phyloP scores from a whole-genome alignment of 92 coral and sea anemone species.

The Heliopora coerulea region DNA sequence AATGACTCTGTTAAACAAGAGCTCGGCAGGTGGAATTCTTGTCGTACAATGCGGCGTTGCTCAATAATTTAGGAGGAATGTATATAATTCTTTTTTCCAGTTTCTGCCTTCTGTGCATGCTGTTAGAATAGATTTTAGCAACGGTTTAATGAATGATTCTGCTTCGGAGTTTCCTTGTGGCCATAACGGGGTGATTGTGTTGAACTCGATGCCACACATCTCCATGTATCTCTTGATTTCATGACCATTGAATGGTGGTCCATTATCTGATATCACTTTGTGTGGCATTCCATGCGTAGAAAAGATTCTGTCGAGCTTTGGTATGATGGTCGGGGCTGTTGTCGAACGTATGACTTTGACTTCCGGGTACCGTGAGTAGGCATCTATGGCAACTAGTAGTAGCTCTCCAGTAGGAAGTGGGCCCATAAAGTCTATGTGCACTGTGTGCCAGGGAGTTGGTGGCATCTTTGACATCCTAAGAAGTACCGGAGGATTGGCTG shows the following conservation, averaged over 20 bases:
- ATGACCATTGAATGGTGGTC: slow-evolving; percentile 12
- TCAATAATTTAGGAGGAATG: slow-evolving; percentile 4
- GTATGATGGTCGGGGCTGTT: slow-evolving; percentile 4
- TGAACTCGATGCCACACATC: neutral
- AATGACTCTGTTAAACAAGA: slow-evolving; percentile 4
- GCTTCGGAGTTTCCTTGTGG: slow-evolving; percentile 14
- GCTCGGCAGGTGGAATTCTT: neutral
- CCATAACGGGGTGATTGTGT: slow-evolving; percentile 10
- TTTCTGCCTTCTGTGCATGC: no score
- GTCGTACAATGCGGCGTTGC: slow-evolving; percentile 6
- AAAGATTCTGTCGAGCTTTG: slow-evolving; percentile 20
- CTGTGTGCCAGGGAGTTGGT: slow-evolving; percentile 49
- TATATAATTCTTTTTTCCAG: neutral
- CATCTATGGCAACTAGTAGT: slow-evolving; percentile 43
- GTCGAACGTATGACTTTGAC: neutral
- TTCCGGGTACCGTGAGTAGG: slow-evolving; percentile 6
- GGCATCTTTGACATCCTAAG: slow-evolving; percentile 49
- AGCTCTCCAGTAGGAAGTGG: slow-evolving; percentile 47
- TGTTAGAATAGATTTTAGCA: neutral
- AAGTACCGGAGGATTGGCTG: slow-evolving; percentile 24
- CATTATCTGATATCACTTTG: neutral
- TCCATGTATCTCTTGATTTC: slow-evolving; percentile 11
- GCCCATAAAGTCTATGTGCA: slow-evolving; percentile 42
- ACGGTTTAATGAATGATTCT: neutral
- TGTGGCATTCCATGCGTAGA: slow-evolving; percentile 7